phyloP scores from a whole-genome alignment of 2,888 invertebrate genomes.

The Drosophila kanekoi region DNA sequence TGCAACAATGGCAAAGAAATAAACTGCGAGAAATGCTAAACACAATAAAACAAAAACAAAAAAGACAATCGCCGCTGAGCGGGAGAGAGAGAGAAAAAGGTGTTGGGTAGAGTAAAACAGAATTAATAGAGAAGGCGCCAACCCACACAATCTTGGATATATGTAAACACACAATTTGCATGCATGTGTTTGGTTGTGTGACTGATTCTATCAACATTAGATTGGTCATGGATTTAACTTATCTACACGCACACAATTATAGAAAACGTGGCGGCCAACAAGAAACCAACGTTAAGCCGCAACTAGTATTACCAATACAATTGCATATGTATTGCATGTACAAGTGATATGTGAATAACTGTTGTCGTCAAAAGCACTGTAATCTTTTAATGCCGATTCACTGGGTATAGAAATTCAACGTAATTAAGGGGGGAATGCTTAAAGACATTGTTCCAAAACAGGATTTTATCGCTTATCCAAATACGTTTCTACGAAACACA shows the following conservation, averaged over 20 bases:
- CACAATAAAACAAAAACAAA: slow-evolving; percentile 33
- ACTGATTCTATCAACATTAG: slow-evolving; percentile 29
- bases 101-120: slow-evolving; percentile 15
- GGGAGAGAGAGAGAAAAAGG: slow-evolving; percentile 10
- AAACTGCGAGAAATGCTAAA: slow-evolving; percentile 43
- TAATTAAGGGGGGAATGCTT: slow-evolving; percentile 1
- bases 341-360: slow-evolving; percentile 25
- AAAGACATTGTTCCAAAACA: slow-evolving; percentile 22
- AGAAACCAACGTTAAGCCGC: slow-evolving; percentile 20
- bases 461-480: slow-evolving; percentile 31
- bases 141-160: slow-evolving; percentile 28
- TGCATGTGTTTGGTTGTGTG: background rate
- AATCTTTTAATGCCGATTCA: slow-evolving; percentile 16
- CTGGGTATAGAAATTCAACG: slow-evolving; percentile 6
- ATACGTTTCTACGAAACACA: slow-evolving; percentile 12
- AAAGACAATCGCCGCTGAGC: slow-evolving; percentile 36
- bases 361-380: slow-evolving; percentile 2
- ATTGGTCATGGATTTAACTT: slow-evolving; percentile 48
- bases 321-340: background rate
- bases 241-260: slow-evolving; percentile 2
- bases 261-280: slow-evolving; percentile 48
- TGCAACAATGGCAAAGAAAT: slow-evolving; percentile 62
- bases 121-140: slow-evolving; percentile 47
- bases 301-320: slow-evolving; percentile 36
- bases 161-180: slow-evolving; percentile 18